These are phyloP conservation scores for Sciurus carolinensis DNA, from an alignment of 2,797 vertebrate genomes.

Conservation along the genomic window DNA sequence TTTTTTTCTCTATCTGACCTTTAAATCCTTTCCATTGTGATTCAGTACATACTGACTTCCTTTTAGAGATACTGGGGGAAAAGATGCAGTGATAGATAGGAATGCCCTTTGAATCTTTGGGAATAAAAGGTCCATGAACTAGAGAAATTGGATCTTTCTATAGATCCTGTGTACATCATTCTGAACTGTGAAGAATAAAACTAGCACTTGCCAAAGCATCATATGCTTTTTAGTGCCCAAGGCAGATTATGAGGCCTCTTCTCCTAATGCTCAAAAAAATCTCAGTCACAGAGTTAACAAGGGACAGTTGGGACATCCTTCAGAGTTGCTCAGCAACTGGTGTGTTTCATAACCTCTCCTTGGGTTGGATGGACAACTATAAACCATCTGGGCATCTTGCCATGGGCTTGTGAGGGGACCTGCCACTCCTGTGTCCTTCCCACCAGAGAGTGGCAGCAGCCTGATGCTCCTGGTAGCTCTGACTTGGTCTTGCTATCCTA, in stretches of 20 bases:
- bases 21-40: slow-evolving; percentile 40
- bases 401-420: neutral
- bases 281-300: neutral
- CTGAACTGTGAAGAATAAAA: neutral
- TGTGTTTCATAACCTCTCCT: neutral
- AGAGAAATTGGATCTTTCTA: neutral
- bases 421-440: neutral
- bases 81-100: neutral
- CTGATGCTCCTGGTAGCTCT: neutral
- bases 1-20: slow-evolving; percentile 12
- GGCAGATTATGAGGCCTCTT: neutral
- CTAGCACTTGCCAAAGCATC: neutral
- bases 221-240: neutral
- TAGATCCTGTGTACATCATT: neutral
- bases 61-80: neutral
- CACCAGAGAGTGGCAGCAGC: neutral
- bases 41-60: neutral
- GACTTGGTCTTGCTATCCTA: neutral
- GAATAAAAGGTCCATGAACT: neutral
- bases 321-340: neutral
- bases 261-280: neutral
- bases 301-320: neutral
- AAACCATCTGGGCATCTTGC: neutral
- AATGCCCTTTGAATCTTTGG: neutral
- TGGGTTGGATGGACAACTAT: neutral